These are phyloP conservation scores for Dolichopus griseipennis DNA, from an alignment of 2,888 invertebrate species.

Conservation along the genomic window DNA sequence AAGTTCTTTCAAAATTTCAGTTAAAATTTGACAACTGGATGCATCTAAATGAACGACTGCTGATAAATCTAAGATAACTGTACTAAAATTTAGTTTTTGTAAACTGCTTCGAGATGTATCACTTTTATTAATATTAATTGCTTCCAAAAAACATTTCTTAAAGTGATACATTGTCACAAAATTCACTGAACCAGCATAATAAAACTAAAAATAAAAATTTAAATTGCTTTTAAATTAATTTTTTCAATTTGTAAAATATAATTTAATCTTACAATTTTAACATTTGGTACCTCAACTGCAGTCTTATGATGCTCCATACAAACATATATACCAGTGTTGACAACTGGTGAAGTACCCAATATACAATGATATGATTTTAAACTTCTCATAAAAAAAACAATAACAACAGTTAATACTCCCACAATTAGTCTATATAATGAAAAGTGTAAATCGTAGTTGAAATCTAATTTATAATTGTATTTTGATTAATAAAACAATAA, in stretches of 20 bases:
- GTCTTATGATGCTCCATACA: conserved; percentile 54
- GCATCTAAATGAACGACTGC: conserved; percentile 56
- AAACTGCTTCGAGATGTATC: conserved; percentile 29
- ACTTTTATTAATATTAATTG: conserved; percentile 47
- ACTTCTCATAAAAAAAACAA: conserved; percentile 58
- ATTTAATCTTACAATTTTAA: conserved; percentile 46
- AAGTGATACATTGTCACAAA: conserved; percentile 55
- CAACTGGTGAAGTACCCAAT: conserved; percentile 55
- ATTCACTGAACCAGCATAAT: conserved; percentile 58
- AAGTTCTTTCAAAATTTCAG: conserved; percentile 47
- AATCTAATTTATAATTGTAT: too few relatives aligned
- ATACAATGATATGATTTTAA: conserved; percentile 53
- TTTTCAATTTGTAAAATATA: too few relatives aligned
- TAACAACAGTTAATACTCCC: conserved; percentile 59
- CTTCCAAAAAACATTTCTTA: conserved; percentile 46
- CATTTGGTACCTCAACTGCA: conserved; percentile 53
- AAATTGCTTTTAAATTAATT: too few relatives aligned
- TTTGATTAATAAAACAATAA: too few relatives aligned
- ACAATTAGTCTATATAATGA: conserved; percentile 41
- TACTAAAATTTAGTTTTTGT: conserved; percentile 27
- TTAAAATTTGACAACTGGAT: conserved; percentile 51
- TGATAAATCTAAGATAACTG: conserved; percentile 53
- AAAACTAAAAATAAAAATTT: conserved; percentile 38
- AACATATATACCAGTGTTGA: conserved; percentile 57
- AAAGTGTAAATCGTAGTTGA: too few relatives aligned